Evolutionary conservation across 2,113 vertebrate species (phyloP).

Genomic region (Pseudorasbora parva): DNA sequence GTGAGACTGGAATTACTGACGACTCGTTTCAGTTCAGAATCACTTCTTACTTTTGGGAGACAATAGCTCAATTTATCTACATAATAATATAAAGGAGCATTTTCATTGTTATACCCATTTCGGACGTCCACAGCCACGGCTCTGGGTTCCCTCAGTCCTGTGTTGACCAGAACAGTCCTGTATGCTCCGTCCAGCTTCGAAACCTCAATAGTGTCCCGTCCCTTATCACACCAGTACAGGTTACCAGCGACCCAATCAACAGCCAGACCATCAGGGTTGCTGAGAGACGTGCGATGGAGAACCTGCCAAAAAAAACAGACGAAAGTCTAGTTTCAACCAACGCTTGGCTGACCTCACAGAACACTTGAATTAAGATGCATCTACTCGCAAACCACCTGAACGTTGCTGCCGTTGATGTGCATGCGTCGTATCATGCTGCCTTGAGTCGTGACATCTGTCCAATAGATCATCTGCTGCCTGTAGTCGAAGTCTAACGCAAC

Average conservation of each 20-base stretch:
- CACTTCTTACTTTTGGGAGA: too few relatives aligned
- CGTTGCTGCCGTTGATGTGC: conserved; percentile 92
- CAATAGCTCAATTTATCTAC: too few relatives aligned
- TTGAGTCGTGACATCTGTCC: conserved; percentile 97
- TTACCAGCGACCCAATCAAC: conserved; percentile 98
- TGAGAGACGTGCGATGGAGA: conserved; percentile 93
- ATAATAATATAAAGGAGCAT: too few relatives aligned
- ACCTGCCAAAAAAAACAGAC: conserved; percentile 74
- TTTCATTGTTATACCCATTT: conserved; percentile 81
- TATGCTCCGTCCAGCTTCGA: conserved; percentile 94
- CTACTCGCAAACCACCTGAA: conserved; percentile 78
- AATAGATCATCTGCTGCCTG: conserved; percentile 95
- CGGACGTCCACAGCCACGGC: conserved; percentile 93
- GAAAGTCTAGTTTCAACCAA: not conserved
- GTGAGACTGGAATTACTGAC: too few relatives aligned
- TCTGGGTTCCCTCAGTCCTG: conserved; percentile 87
- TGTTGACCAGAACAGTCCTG: conserved; percentile 92
- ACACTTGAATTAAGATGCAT: too few relatives aligned
- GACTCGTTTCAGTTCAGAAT: too few relatives aligned
- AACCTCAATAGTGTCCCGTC: conserved; percentile 95
- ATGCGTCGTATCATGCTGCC: conserved; percentile 99
- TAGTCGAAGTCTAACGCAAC: conserved; percentile 96
- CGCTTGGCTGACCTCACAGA: too few relatives aligned
- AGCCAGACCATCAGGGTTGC: conserved; percentile 93
- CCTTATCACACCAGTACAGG: conserved; percentile 98